Evolutionary conservation across 2,888 invertebrate genomes (phyloP).

Genomic region (Heliconius charithonia): DNA sequence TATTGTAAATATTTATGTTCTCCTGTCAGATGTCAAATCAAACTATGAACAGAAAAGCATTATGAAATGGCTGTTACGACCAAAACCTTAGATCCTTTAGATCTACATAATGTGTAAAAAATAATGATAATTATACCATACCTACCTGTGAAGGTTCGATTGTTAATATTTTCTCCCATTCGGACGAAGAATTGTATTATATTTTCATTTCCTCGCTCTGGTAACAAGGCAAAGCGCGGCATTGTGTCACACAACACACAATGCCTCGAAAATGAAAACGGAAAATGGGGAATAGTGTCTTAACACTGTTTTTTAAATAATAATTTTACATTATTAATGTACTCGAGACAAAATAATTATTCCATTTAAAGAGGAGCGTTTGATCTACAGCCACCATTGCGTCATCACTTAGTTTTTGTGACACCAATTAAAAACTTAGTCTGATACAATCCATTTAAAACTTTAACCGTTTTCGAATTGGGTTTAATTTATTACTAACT

Average conservation of each 20-base stretch:
- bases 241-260: neutral
- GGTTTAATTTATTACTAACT: slow-evolving; percentile 10
- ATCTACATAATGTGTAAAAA: too few relatives aligned
- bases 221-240: neutral
- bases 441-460: slow-evolving; percentile 6
- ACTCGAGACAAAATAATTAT: slow-evolving; percentile 11
- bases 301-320: neutral
- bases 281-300: neutral
- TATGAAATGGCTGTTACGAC: too few relatives aligned
- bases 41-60: too few relatives aligned
- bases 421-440: slow-evolving; percentile 36
- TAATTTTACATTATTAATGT: neutral
- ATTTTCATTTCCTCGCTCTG: neutral
- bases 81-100: too few relatives aligned
- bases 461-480: slow-evolving; percentile 12
- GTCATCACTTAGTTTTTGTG: slow-evolving; percentile 37
- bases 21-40: too few relatives aligned
- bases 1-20: too few relatives aligned
- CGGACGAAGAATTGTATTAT: neutral
- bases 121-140: too few relatives aligned
- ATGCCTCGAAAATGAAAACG: neutral
- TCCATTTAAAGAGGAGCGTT: slow-evolving; percentile 8
- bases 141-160: too few relatives aligned
- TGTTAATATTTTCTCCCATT: too few relatives aligned
- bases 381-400: slow-evolving; percentile 26